Conservation (phyloP, 2,888 invertebrate species). For the Tinea pellionella region DNA sequence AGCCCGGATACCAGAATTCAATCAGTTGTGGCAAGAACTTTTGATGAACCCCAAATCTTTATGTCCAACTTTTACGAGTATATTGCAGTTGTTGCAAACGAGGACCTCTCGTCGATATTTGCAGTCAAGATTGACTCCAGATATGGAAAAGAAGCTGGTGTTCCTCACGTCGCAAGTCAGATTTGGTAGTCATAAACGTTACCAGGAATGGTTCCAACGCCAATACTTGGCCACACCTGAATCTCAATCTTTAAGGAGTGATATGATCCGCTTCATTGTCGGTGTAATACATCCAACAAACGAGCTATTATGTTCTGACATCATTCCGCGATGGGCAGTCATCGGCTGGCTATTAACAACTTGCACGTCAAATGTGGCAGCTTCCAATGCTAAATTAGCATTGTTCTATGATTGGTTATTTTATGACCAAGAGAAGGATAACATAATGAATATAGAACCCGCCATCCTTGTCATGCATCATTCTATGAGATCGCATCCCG, state of each 20-base stretch:
- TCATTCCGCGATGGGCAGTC: constrained; percentile 94
- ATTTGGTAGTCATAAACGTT: constrained; percentile 91
- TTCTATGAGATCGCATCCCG: constrained; percentile 91
- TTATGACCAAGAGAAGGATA: constrained; percentile 90
- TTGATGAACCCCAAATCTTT: constrained; percentile 80
- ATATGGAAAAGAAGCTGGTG: constrained; percentile 92
- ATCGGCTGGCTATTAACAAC: constrained; percentile 94
- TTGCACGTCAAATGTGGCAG: constrained; percentile 89
- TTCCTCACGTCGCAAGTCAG: constrained; percentile 87
- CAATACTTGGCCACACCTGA: constrained; percentile 92
- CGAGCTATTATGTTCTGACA: constrained; percentile 92
- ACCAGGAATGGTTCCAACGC: constrained; percentile 95
- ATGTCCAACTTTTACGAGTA: constrained; percentile 82
- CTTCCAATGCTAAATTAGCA: constrained; percentile 90
- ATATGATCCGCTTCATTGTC: constrained; percentile 93
- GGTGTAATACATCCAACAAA: constrained; percentile 95
- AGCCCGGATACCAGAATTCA: constrained; percentile 89
- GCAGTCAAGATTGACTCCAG: constrained; percentile 87
- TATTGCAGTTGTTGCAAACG: constrained; percentile 82
- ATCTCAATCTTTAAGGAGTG: constrained; percentile 90
- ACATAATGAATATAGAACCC: constrained; percentile 96
- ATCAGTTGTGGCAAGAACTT: constrained; percentile 88
- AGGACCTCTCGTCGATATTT: constrained; percentile 89
- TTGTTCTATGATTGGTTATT: constrained; percentile 95
- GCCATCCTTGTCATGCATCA: constrained; percentile 94